Percentiles rank a stretch among this genome's conserved stretches.
phyloP scores from a whole-genome alignment of 2,888 invertebrate species.

The Argyresthia goedartella region DNA sequence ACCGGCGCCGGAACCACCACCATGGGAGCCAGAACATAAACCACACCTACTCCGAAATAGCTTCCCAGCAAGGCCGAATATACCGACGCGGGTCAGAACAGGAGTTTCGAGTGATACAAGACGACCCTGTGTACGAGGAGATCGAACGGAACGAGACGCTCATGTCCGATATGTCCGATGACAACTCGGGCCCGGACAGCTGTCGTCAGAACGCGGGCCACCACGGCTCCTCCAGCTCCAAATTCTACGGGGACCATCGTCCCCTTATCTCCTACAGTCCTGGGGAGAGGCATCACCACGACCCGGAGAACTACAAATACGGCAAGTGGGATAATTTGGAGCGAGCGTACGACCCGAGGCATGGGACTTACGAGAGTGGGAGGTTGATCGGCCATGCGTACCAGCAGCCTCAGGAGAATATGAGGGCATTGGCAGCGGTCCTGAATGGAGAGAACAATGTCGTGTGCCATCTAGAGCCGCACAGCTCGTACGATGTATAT shows the following conservation, averaged over 20 bases:
- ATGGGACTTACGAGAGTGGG: slow-evolving; percentile 55
- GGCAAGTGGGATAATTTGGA: slow-evolving; percentile 66
- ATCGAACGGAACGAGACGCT: slow-evolving; percentile 81
- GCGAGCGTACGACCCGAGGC: slow-evolving; percentile 57
- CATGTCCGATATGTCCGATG: slow-evolving; percentile 84
- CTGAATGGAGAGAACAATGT: slow-evolving; percentile 88
- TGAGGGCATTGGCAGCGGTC: slow-evolving; percentile 79
- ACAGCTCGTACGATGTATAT: slow-evolving; percentile 65
- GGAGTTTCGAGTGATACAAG: slow-evolving; percentile 71
- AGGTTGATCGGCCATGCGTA: slow-evolving; percentile 62
- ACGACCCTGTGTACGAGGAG: slow-evolving; percentile 87
- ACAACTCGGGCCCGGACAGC: slow-evolving; percentile 73
- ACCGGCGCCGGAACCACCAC: slow-evolving; percentile 57
- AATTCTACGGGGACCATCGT: slow-evolving; percentile 84
- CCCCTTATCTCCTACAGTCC: slow-evolving; percentile 86
- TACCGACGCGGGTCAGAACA: slow-evolving; percentile 68
- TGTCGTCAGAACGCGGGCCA: slow-evolving; percentile 76
- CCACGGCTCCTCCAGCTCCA: slow-evolving; percentile 68
- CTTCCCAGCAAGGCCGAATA: slow-evolving; percentile 57
- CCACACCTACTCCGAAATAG: slow-evolving; percentile 84
- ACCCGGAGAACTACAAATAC: slow-evolving; percentile 56
- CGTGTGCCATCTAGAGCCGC: slow-evolving; percentile 87
- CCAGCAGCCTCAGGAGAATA: slow-evolving; percentile 67
- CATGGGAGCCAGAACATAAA: slow-evolving; percentile 73
- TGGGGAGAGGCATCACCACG: slow-evolving; percentile 70